Evolutionary conservation across 2,113 vertebrate species (phyloP).

Genomic region (Rhinoderma darwinii): DNA sequence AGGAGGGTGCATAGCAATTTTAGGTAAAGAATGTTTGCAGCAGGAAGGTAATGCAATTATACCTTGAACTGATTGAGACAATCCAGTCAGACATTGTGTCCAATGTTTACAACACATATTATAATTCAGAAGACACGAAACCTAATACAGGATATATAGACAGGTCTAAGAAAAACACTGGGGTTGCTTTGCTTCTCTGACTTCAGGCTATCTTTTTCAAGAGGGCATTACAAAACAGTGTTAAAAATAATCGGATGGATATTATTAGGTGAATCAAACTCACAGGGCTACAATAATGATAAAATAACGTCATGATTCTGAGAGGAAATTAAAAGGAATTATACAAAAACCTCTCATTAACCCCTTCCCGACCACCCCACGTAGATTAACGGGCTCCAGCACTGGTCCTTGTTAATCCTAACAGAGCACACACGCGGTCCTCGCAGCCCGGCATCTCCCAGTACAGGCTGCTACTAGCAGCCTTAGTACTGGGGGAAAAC

Average conservation of each 20-base stretch:
- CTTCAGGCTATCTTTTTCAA: not conserved
- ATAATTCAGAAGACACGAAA: not conserved
- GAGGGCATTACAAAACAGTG: not conserved
- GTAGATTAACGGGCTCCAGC: too few relatives aligned
- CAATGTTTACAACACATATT: constrained; percentile 10
- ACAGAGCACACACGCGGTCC: too few relatives aligned
- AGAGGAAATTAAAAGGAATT: not conserved
- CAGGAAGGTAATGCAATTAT: not conserved
- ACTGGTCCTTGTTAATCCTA: too few relatives aligned
- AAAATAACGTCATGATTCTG: not conserved
- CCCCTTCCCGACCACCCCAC: too few relatives aligned
- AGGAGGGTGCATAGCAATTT: not conserved
- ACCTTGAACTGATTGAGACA: not conserved
- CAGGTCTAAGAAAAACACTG: not conserved
- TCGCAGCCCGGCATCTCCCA: too few relatives aligned
- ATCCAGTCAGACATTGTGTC: not conserved
- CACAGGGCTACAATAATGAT: not conserved
- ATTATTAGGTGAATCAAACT: not conserved
- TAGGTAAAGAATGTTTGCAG: not conserved
- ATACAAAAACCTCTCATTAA: not conserved
- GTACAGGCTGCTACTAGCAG: too few relatives aligned
- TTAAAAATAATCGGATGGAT: not conserved
- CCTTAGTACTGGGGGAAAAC: too few relatives aligned
- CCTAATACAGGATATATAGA: not conserved
- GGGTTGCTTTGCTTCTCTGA: not conserved